Evolutionary conservation across 2,888 invertebrate species (phyloP), one percentile per base, ranked within the genome.

Genomic region (Rugalucina vietnamica): DNA sequence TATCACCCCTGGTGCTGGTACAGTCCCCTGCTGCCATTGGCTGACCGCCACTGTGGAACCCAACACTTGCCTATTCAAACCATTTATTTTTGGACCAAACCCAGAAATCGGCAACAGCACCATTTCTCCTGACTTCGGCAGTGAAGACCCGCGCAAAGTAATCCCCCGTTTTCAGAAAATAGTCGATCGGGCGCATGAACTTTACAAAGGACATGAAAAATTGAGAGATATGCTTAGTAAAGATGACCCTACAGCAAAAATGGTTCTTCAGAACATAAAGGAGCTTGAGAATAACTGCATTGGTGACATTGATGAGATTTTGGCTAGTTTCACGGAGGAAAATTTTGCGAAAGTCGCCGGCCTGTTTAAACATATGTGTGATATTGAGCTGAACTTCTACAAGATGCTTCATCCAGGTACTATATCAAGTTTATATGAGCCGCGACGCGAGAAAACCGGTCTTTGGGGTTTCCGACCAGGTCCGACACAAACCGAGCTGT

Each of bases 41-140:
- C 97, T 97, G 92, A 97, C 97, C 0, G 97, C 96, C 0, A 97
- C 97, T 0, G 97, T 97, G 0, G 97, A 97, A 94, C 97, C 97
- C 0, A 96, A 96, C 74, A 95, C 96, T 89, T 97, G 97, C 0
- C 96, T 97, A 39, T 98, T 97, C 95, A 98, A 98, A 94, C 97
- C 97, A 3, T 97, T 97, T 85, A 91, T 95, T 27, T 95, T 95
- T 89, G 96, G 90, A 37, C 87, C 90, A 5, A 84, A 88, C 18
- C 84, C 88, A 10, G 84, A 82, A 37, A 87, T 90, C 27, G 92
- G 92, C 27, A 74, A 83, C 5, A 54, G 84, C 3, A 97, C 97
- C 0, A 95, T 96, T 87, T 96, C 97, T 84, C 96, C 96, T 2
- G 87, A 84, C 36, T 89, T 88, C 75, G 92, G 93, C 84, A 85